Percentiles rank a stretch among this genome's conserved stretches.
These are phyloP conservation scores for Mionectes macconnelli DNA, from an alignment of 2,113 vertebrate genomes.

Conservation along the genomic window DNA sequence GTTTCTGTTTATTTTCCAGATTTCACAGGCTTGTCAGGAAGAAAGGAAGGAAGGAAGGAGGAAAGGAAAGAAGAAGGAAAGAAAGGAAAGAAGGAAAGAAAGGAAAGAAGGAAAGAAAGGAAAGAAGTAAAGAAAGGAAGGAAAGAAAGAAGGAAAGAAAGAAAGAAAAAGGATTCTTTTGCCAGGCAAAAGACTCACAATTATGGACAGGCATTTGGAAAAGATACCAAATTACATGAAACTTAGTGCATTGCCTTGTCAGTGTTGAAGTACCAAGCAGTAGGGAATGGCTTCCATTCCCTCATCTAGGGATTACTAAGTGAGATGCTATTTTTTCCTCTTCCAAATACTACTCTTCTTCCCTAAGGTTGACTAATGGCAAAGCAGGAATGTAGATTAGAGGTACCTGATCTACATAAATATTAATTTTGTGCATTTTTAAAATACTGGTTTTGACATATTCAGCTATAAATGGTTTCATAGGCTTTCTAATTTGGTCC, in stretches of 20 bases:
- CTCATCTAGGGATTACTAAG: background rate
- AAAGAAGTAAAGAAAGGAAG: background rate
- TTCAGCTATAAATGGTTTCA: background rate
- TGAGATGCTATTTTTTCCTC: background rate
- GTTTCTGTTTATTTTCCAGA: background rate
- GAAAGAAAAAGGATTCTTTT: background rate
- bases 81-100: too few relatives aligned
- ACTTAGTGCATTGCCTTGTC: background rate
- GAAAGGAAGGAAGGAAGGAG: too few relatives aligned
- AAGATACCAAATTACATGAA: background rate
- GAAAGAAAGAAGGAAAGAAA: too few relatives aligned
- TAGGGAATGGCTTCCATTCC: background rate
- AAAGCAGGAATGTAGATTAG: background rate
- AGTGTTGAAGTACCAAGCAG: background rate
- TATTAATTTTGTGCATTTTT: background rate
- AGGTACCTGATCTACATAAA: background rate
- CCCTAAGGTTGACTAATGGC: background rate
- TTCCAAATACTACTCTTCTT: background rate
- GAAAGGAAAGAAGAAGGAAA: too few relatives aligned
- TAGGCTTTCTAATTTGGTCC: conserved; percentile 22
- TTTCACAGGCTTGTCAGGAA: background rate
- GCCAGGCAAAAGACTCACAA: background rate
- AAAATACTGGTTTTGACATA: background rate
- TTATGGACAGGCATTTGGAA: background rate
- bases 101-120: too few relatives aligned